Conservation (phyloP, 2,888 invertebrate genomes). For the Zeuzera pyrina region DNA sequence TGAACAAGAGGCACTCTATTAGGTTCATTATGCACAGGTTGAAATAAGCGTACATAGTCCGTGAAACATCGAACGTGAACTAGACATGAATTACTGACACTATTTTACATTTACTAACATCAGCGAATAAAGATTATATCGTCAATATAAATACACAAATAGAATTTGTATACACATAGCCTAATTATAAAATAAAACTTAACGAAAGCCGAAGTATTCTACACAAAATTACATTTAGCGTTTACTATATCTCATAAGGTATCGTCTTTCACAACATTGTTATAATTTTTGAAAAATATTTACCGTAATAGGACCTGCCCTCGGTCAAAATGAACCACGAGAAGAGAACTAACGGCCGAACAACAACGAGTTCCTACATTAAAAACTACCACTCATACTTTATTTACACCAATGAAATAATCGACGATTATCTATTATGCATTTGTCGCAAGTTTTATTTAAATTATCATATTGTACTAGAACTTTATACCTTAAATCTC, state of each 20-base stretch:
- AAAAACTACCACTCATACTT: constrained; percentile 49
- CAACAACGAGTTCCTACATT: constrained; percentile 39
- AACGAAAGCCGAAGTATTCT: constrained; percentile 34
- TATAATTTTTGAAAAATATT: constrained; percentile 34
- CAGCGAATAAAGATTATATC: constrained; percentile 28
- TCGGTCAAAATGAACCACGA: constrained; percentile 21
- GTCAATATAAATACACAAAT: constrained; percentile 22
- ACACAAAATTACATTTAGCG: constrained; percentile 49
- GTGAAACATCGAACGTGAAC: constrained; percentile 58
- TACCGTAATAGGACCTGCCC: constrained; percentile 40
- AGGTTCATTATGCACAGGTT: constrained; percentile 69
- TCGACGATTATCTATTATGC: constrained; percentile 27
- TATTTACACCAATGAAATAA: constrained; percentile 56
- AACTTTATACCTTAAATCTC: constrained; percentile 40
- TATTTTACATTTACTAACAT: constrained; percentile 33
- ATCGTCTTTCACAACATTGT: constrained; percentile 69
- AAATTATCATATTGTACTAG: constrained; percentile 37
- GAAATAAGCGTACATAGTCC: constrained; percentile 68
- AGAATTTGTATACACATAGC: constrained; percentile 22
- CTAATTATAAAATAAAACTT: constrained; percentile 24
- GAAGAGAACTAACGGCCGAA: constrained; percentile 26
- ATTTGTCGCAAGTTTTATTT: constrained; percentile 35
- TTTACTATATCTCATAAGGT: constrained; percentile 56
- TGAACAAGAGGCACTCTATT: constrained; percentile 74
- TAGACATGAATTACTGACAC: constrained; percentile 34